phyloP scores from a whole-genome alignment of 2,888 invertebrate genomes.

The Sinhomidia bicolor region DNA sequence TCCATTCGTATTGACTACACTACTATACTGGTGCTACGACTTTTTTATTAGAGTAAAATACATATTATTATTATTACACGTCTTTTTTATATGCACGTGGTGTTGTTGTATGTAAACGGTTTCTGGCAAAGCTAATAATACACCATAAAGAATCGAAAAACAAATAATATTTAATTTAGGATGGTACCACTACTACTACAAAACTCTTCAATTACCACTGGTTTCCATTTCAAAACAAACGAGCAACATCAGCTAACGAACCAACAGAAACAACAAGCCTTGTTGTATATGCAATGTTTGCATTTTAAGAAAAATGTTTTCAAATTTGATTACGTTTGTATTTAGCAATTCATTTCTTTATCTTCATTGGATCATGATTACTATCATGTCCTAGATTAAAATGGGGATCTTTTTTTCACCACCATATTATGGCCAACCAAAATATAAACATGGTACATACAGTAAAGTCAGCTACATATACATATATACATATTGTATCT shows the following conservation, averaged over 20 bases:
- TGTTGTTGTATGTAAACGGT: neutral
- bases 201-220: slow-evolving; percentile 8
- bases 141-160: neutral
- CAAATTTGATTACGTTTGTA: neutral
- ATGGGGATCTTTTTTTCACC: slow-evolving; percentile 45
- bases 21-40: too few relatives aligned
- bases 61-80: too few relatives aligned
- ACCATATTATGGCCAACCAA: neutral
- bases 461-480: too few relatives aligned
- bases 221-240: slow-evolving; percentile 29
- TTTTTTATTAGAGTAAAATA: too few relatives aligned
- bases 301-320: neutral
- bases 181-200: neutral
- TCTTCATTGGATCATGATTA: slow-evolving; percentile 60
- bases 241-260: neutral
- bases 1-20: too few relatives aligned
- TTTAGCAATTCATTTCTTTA: slow-evolving; percentile 40
- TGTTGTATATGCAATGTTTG: neutral
- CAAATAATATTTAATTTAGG: neutral
- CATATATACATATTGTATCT: too few relatives aligned
- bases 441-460: too few relatives aligned
- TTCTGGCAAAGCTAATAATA: neutral
- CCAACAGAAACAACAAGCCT: neutral
- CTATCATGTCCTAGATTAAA: slow-evolving; percentile 64
- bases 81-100: neutral